Percentiles rank a stretch among this genome's conserved stretches.
Evolutionary conservation across 2,797 vertebrate genomes (phyloP).

Genomic region (Melanotaenia nigrans): DNA sequence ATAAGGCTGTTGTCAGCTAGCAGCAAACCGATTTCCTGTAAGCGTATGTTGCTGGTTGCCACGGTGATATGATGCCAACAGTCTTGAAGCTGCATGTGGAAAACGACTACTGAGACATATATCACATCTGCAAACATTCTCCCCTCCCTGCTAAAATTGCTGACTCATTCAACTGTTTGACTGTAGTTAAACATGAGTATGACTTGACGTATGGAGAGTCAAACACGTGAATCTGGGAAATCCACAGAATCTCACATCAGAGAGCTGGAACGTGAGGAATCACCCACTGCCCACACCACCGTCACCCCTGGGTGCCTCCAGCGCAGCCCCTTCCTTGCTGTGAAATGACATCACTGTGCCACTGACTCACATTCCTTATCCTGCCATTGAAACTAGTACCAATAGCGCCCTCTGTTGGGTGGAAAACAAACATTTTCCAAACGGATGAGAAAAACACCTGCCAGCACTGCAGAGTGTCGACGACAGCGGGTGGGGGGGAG

Average conservation of each 20-base stretch:
- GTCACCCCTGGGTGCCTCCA: conserved; percentile 52
- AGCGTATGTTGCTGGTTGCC: conserved; percentile 27
- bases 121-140: conserved; percentile 22
- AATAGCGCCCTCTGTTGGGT: conserved; percentile 69
- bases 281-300: conserved; percentile 26
- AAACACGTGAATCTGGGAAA: not conserved
- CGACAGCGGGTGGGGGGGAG: conserved; percentile 26
- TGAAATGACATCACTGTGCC: conserved; percentile 74
- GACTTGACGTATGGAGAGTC: not conserved
- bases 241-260: conserved; percentile 14
- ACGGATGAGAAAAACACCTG: not conserved
- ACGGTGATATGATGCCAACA: conserved; percentile 15
- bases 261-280: conserved; percentile 43
- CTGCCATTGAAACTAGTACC: conserved; percentile 37
- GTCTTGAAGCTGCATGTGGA: conserved; percentile 19
- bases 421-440: not conserved
- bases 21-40: conserved; percentile 16
- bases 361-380: conserved; percentile 67
- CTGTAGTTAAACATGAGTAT: not conserved
- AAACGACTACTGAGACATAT: conserved; percentile 39
- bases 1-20: conserved; percentile 11
- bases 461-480: conserved; percentile 31
- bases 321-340: conserved; percentile 44
- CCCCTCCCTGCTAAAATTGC: not conserved
- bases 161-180: not conserved